phyloP scores from a whole-genome alignment of 2,797 vertebrate genomes.

The Anabas testudineus region DNA sequence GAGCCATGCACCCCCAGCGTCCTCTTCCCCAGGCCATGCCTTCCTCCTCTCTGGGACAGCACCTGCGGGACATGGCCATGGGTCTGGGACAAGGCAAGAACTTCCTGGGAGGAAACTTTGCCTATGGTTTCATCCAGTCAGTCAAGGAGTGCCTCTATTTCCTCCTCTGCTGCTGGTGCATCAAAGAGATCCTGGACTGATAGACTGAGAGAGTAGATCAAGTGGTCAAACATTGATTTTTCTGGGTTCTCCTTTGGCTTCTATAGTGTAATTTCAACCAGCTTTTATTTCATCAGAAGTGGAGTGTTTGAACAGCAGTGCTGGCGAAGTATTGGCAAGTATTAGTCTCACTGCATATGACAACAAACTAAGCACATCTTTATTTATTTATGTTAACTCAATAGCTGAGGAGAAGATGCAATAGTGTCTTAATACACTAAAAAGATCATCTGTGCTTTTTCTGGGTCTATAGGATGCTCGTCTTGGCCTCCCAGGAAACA shows the following conservation, averaged over 20 bases:
- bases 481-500: constrained; percentile 45
- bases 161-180: constrained; percentile 95
- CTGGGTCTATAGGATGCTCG: constrained; percentile 39
- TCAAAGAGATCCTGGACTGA: constrained; percentile 92
- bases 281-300: constrained; percentile 55
- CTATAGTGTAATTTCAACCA: constrained; percentile 46
- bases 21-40: constrained; percentile 84
- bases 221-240: constrained; percentile 54
- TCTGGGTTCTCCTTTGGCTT: constrained; percentile 31
- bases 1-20: constrained; percentile 79
- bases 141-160: constrained; percentile 89
- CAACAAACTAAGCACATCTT: constrained; percentile 26
- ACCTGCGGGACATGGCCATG: constrained; percentile 75
- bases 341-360: constrained; percentile 33
- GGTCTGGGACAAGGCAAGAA: constrained; percentile 77
- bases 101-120: constrained; percentile 79
- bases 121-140: constrained; percentile 83
- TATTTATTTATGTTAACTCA: background rate
- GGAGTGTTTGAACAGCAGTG: constrained; percentile 46
- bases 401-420: background rate
- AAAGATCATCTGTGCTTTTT: constrained; percentile 41
- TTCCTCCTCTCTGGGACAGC: constrained; percentile 79
- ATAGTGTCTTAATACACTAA: constrained; percentile 2
- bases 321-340: constrained; percentile 60
- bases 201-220: constrained; percentile 39